Conservation (phyloP, 2,113 vertebrate genomes). For the Hirundichthys speculiger region DNA sequence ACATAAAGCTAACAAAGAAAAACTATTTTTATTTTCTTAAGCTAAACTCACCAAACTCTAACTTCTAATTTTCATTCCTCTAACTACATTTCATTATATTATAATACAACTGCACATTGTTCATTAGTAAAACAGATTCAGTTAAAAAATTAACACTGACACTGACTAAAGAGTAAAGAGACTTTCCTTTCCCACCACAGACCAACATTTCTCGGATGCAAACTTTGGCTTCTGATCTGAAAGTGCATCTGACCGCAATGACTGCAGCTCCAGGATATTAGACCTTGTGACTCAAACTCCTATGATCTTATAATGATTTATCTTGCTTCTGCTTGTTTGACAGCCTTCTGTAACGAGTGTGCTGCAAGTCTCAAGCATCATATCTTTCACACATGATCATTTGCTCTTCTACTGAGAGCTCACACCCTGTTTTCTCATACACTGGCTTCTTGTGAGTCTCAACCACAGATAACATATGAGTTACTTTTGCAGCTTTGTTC, state of each 20-base stretch:
- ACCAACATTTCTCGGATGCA: conserved; percentile 11
- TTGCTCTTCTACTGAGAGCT: not conserved
- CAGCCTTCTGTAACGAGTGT: conserved; percentile 7
- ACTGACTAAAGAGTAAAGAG: conserved; percentile 5
- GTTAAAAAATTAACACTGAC: not conserved
- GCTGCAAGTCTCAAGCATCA: conserved; percentile 1
- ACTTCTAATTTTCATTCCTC: too few species aligned
- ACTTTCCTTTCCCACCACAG: conserved; percentile 14
- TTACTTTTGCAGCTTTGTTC: conserved; percentile 3
- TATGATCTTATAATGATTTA: not conserved
- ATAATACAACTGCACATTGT: too few species aligned
- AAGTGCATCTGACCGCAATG: conserved; percentile 2
- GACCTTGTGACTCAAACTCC: conserved; percentile 5
- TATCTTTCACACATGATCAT: not conserved
- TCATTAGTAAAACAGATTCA: too few species aligned
- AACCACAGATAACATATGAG: not conserved
- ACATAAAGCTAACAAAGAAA: too few species aligned
- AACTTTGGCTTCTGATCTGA: conserved; percentile 35
- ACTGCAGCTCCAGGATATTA: conserved; percentile 13
- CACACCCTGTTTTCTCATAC: conserved; percentile 5
- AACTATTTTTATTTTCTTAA: too few species aligned
- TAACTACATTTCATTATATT: too few species aligned
- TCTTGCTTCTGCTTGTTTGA: conserved; percentile 25
- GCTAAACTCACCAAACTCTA: too few species aligned
- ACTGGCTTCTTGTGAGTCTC: not conserved